Percentiles rank a stretch among this genome's conserved stretches.
Evolutionary conservation across 2,113 vertebrate genomes (phyloP).

Genomic region (Mionectes macconnelli): DNA sequence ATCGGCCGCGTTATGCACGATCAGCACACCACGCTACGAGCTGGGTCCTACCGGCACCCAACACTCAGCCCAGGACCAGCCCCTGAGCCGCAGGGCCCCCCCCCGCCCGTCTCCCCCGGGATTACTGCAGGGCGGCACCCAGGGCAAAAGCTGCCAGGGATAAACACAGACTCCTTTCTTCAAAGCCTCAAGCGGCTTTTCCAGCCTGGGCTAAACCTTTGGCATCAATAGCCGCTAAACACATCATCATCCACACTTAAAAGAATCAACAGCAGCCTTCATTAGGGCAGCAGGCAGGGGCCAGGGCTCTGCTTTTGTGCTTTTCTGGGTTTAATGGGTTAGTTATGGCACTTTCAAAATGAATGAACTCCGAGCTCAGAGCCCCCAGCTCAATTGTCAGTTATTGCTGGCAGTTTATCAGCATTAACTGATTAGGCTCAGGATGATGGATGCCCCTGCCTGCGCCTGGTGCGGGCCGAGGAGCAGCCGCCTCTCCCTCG

Average conservation of each 20-base stretch:
- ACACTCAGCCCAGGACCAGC: rapidly evolving
- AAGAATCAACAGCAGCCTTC: conserved; percentile 32
- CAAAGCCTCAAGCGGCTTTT: background rate
- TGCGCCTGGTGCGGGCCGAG: background rate
- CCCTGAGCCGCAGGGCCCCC: rapidly evolving
- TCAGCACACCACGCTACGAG: rapidly evolving
- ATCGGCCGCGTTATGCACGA: rapidly evolving
- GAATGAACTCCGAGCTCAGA: conserved; percentile 68
- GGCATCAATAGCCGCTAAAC: conserved; percentile 32
- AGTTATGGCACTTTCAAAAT: conserved; percentile 65
- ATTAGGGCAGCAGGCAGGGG: conserved; percentile 17
- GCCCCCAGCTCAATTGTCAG: conserved; percentile 71
- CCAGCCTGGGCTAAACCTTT: background rate
- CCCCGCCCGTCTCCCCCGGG: rapidly evolving
- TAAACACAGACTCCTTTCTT: background rate
- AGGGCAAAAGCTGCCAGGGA: background rate
- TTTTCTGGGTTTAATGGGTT: conserved; percentile 34
- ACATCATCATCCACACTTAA: conserved; percentile 36
- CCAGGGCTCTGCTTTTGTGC: conserved; percentile 13
- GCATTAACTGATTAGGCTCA: conserved; percentile 78
- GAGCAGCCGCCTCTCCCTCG: background rate
- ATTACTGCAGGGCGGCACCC: background rate
- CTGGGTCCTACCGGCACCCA: rapidly evolving
- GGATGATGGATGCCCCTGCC: conserved; percentile 76
- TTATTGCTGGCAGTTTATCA: conserved; percentile 83